These are phyloP conservation scores for Scarus forsteni DNA, from an alignment of 2,797 vertebrate genomes.

Conservation along the genomic window DNA sequence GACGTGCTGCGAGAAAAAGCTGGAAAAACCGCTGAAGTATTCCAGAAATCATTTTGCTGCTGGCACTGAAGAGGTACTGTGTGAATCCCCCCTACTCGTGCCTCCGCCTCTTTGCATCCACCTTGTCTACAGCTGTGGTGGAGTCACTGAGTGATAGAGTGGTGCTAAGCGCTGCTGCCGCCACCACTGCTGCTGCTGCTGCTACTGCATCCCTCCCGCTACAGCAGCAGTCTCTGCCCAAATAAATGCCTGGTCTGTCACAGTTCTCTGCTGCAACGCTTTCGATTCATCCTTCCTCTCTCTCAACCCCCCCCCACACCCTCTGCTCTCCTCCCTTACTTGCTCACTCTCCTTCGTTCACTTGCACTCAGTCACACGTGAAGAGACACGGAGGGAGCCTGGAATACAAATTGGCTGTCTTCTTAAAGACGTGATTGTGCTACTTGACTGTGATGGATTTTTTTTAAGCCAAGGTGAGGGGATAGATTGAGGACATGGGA, in stretches of 20 bases:
- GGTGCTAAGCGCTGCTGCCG: slow-evolving; percentile 31
- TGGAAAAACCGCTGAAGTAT: slow-evolving; percentile 61
- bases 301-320: slow-evolving; percentile 45
- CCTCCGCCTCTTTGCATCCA: slow-evolving; percentile 61
- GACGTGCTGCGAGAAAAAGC: slow-evolving; percentile 49
- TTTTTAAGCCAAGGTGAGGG: slow-evolving; percentile 36
- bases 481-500: slow-evolving; percentile 38
- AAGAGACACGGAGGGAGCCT: slow-evolving; percentile 74
- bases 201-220: slow-evolving; percentile 61
- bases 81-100: slow-evolving; percentile 53
- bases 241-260: slow-evolving; percentile 83
- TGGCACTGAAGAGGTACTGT: slow-evolving; percentile 53
- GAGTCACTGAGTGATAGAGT: slow-evolving; percentile 70
- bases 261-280: slow-evolving; percentile 83
- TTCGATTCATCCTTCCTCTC: slow-evolving; percentile 78
- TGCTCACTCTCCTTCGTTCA: slow-evolving; percentile 74
- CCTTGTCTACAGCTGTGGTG: slow-evolving; percentile 68
- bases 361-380: slow-evolving; percentile 81
- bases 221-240: slow-evolving; percentile 77
- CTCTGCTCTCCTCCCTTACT: slow-evolving; percentile 62
- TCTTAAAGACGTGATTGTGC: slow-evolving; percentile 85
- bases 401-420: slow-evolving; percentile 85
- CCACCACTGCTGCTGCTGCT: slow-evolving; percentile 37
- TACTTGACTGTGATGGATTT: slow-evolving; percentile 61
- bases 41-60: slow-evolving; percentile 64